Evolutionary conservation across 2,888 invertebrate genomes (phyloP), one percentile per base, ranked within the genome.

Genomic region (Tetragonisca angustula): DNA sequence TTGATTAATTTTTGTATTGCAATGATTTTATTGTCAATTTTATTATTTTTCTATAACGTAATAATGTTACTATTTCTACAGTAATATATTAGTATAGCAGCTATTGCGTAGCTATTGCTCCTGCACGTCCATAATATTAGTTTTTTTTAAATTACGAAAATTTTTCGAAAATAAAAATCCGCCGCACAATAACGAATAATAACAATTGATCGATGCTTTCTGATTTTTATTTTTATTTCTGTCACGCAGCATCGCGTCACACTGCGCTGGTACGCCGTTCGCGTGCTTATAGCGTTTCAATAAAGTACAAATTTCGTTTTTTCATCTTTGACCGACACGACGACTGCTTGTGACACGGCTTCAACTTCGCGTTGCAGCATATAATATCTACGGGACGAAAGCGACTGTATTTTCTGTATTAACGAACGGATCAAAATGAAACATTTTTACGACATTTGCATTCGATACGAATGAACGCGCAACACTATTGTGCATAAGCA

Each of bases 151-250:
- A 43, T 43, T 36, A 36, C 36, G 9, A n/a, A n/a, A n/a, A n/a
- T n/a, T 9, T 36, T 43, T 43, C 11, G 2, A 43, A 43, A 9
- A 43, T 43, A 9, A 76, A 84, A 83, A 83, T 65, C 62, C 49
- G 59, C 15, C n/a, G n/a, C 2, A 61, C 67, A 76, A 73, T 71
- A 80, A 77, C 64, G 71, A 80, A 68, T 85, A 85, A 77, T 77
- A 83, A 83, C 71, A 80, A 80, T 84, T 80, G 68, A 82, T 84
- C 76, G 71, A 75, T 49, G 49, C 61, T 74, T 76, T 67, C 59
- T 36, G 43, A 68, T 74, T 64, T 69, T 69, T 71, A 15, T 68
- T 79, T 43, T 80, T 77, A 80, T 69, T 61, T 59, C 50, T 24
- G n/a, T 62, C 21, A 32, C 27, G 32, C 56, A 21, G 36, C 27